These are phyloP conservation scores for Tromatobia lineatoria DNA, from an alignment of 2,888 invertebrate genomes.

Conservation along the genomic window DNA sequence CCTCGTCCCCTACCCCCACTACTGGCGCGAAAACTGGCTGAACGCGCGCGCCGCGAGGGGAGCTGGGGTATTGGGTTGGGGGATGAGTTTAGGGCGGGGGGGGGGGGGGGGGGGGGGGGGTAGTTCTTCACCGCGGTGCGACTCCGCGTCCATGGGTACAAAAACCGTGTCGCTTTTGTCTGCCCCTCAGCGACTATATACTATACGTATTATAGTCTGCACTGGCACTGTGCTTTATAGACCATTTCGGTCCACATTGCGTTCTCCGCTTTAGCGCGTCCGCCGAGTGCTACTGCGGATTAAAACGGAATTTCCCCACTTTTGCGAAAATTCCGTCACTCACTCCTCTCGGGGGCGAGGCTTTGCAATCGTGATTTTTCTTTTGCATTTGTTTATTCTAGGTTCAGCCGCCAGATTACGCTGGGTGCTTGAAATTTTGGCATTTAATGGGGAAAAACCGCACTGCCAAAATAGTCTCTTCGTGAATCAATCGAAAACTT, in stretches of 20 bases:
- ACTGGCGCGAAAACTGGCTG: not conserved
- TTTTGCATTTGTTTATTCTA: not conserved
- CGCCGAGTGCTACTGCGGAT: conserved; percentile 14
- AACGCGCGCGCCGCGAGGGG: conserved; percentile 1
- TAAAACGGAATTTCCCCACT: conserved; percentile 19
- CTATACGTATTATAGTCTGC: conserved; percentile 23
- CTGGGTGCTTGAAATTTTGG: not conserved
- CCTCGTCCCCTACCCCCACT: not conserved
- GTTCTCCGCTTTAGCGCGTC: conserved; percentile 22
- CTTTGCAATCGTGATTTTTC: not conserved
- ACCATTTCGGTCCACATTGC: conserved; percentile 31
- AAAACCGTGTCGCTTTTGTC: conserved; percentile 24
- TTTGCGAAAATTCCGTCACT: not conserved
- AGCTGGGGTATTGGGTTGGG: not conserved
- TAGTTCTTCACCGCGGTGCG: conserved; percentile 31
- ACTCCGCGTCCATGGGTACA: conserved; percentile 9
- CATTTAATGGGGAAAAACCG: not conserved
- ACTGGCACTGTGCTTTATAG: conserved; percentile 32
- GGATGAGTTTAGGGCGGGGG: not conserved
- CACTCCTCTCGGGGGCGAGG: not conserved
- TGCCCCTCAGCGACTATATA: conserved; percentile 23
- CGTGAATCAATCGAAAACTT: not conserved
- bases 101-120: conserved; percentile 1
- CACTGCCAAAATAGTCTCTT: not conserved
- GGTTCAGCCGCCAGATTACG: not conserved